Evolutionary conservation across 2,797 vertebrate species (phyloP).

Genomic region (Argyrosomus regius): DNA sequence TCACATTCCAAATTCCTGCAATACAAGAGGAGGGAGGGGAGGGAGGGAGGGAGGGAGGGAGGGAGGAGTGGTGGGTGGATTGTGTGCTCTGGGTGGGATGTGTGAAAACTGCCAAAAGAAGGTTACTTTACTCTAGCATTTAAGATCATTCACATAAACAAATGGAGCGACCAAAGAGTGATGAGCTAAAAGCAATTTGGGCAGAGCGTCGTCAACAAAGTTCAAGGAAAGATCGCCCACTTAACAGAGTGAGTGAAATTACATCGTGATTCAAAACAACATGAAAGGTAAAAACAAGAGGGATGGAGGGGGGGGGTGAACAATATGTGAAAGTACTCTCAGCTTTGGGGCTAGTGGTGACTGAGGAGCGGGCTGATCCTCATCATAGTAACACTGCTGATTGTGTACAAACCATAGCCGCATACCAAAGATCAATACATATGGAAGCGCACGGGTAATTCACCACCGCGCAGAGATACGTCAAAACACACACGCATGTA

Average conservation of each 20-base stretch:
- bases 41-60: neutral
- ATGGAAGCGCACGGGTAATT: slow-evolving; percentile 25
- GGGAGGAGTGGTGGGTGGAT: slow-evolving; percentile 19
- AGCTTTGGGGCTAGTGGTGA: neutral
- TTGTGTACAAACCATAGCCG: slow-evolving; percentile 75
- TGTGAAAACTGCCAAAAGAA: slow-evolving; percentile 48
- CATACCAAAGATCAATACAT: slow-evolving; percentile 78
- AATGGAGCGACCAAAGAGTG: slow-evolving; percentile 25
- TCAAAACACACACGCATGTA: slow-evolving; percentile 41
- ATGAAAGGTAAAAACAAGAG: neutral
- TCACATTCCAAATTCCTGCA: slow-evolving; percentile 66
- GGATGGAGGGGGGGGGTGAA: neutral
- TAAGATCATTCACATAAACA: slow-evolving; percentile 13
- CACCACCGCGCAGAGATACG: slow-evolving; percentile 20
- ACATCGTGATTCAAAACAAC: neutral
- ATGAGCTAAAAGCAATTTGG: slow-evolving; percentile 2
- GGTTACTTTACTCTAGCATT: slow-evolving; percentile 34
- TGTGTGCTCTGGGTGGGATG: slow-evolving; percentile 15
- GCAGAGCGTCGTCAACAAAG: neutral
- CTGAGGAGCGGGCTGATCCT: slow-evolving; percentile 68
- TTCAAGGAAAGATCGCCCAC: slow-evolving; percentile 32
- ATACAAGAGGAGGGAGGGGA: slow-evolving; percentile 30
- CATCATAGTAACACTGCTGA: slow-evolving; percentile 83
- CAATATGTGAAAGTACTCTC: neutral
- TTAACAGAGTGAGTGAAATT: neutral